Percentiles rank a stretch among this genome's conserved stretches.
Conservation (phyloP, 2,113 vertebrate genomes). For the Hippocampus barbouri region DNA sequence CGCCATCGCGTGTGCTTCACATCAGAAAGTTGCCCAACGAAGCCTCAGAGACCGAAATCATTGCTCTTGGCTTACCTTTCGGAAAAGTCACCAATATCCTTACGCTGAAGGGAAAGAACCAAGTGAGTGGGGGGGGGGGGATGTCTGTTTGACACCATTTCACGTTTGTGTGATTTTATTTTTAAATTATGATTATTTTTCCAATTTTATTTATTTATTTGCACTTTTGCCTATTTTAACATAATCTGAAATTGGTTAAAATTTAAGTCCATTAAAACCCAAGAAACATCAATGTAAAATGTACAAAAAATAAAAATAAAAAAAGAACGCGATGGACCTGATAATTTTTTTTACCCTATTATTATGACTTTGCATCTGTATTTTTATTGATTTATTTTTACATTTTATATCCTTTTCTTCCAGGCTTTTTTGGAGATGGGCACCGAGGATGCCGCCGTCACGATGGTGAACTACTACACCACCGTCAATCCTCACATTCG, state of each 20-base stretch:
- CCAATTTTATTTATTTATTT: not conserved
- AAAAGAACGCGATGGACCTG: too few species aligned
- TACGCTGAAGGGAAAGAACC: constrained; percentile 96
- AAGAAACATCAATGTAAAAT: not conserved
- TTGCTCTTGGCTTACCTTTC: constrained; percentile 93
- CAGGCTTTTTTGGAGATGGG: constrained; percentile 96
- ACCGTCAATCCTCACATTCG: constrained; percentile 91
- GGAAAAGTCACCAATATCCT: constrained; percentile 98
- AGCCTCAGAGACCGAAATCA: constrained; percentile 94
- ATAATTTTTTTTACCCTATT: too few species aligned
- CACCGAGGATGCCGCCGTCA: constrained; percentile 92
- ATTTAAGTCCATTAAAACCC: too few species aligned
- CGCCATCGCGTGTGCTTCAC: constrained; percentile 94
- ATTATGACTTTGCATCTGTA: too few species aligned
- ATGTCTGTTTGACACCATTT: not conserved
- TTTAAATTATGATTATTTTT: not conserved
- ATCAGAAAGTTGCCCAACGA: constrained; percentile 95
- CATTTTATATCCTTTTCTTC: constrained; percentile 15
- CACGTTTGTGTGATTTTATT: not conserved
- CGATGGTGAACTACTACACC: constrained; percentile 96
- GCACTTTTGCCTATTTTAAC: too few species aligned
- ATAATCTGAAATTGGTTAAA: too few species aligned
- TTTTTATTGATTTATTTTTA: constrained; percentile 10
- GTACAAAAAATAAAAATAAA: too few species aligned
- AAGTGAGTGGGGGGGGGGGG: constrained; percentile 71